phyloP scores from a whole-genome alignment of 2,797 vertebrate genomes.

The Morelia viridis region DNA sequence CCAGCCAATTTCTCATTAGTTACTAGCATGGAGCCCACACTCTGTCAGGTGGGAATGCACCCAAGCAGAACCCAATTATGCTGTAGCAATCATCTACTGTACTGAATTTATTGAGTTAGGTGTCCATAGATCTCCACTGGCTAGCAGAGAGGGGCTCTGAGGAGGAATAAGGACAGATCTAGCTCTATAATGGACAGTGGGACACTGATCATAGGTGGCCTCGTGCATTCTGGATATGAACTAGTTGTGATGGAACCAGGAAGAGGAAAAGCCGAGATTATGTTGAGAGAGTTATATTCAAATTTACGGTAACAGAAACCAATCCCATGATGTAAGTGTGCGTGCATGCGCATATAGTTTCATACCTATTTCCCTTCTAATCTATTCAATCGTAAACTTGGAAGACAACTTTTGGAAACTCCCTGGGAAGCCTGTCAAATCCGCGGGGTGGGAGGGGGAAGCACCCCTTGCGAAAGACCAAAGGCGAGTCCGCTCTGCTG shows the following conservation, averaged over 20 bases:
- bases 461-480: neutral
- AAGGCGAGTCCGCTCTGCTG: neutral
- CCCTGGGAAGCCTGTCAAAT: neutral
- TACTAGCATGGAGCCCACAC: neutral
- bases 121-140: neutral
- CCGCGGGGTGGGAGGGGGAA: too few relatives aligned
- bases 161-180: neutral
- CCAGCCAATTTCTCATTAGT: too few relatives aligned
- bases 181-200: neutral
- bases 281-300: neutral
- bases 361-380: neutral
- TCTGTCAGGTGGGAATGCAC: neutral
- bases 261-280: neutral
- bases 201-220: neutral
- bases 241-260: neutral
- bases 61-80: neutral
- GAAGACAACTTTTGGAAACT: neutral
- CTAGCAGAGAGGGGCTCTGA: neutral
- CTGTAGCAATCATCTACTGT: neutral
- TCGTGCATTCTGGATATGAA: neutral
- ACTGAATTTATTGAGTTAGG: neutral
- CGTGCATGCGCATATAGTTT: neutral
- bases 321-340: neutral
- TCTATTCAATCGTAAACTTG: neutral
- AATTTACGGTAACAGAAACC: neutral